phyloP scores from a whole-genome alignment of 23 tunicate species.

The Halocynthia roretzi region DNA sequence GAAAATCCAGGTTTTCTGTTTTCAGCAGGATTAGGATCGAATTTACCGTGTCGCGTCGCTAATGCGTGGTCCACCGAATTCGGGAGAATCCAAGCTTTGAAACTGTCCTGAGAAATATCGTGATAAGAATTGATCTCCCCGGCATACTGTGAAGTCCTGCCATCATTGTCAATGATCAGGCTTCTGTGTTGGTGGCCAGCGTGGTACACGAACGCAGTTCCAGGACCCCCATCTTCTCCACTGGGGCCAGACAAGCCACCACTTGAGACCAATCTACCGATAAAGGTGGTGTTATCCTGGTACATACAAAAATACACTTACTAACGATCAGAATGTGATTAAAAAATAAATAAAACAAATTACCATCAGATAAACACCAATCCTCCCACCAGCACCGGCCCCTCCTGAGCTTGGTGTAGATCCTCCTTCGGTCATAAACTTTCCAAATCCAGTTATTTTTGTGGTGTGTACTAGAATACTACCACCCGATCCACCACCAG shows the following conservation, averaged over 20 bases:
- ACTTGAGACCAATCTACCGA: conserved; percentile 22
- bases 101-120: conserved; percentile 23
- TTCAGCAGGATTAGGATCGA: conserved; percentile 23
- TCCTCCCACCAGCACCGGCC: conserved; percentile 25
- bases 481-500: conserved; percentile 34
- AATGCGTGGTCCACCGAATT: conserved; percentile 5
- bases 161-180: conserved; percentile 20
- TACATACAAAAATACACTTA: too few species aligned
- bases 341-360: too few species aligned
- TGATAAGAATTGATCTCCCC: conserved; percentile 16
- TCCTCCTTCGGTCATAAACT: conserved; percentile 17
- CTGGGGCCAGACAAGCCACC: conserved; percentile 5
- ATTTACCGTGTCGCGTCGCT: conserved; percentile 4
- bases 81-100: conserved; percentile 30
- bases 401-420: conserved; percentile 12
- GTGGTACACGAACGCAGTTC: conserved; percentile 28
- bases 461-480: conserved; percentile 20
- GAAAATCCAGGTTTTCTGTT: neutral
- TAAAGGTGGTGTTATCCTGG: conserved; percentile 19
- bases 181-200: conserved; percentile 17
- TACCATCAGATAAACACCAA: conserved; percentile 11
- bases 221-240: conserved; percentile 25
- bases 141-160: conserved; percentile 8
- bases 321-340: too few species aligned
- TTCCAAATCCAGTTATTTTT: conserved; percentile 19